Evolutionary conservation across 1,140 invertebrate species (phyloP), one percentile per base, ranked within the genome.

Genomic region (Penaeus japonicus): DNA sequence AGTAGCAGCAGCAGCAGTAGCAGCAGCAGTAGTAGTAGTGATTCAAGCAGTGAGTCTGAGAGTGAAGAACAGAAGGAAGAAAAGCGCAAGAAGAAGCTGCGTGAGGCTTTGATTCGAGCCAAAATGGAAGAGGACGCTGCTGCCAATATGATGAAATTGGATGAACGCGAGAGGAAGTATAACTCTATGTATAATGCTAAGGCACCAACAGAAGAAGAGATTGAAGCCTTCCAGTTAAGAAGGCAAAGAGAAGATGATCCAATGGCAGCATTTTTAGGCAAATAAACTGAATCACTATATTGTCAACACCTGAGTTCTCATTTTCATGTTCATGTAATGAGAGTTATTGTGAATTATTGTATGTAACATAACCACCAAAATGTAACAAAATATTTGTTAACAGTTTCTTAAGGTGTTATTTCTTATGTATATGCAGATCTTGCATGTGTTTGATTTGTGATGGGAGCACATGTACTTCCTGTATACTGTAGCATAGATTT

Each of bases 201-300:
- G 89, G 96, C 95, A 90, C 97, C 96, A 0, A 96, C 97, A 0
- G 96, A 97, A 87, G 97, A 98, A 91, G 97, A 99, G 93, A 95
- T 99, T 92, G 98, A 99, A 93, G 98, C 97, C 2, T 99, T 96
- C 93, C 95, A 96, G 90, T 96, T 98, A 93, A 98, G 98, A 92
- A 94, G 96, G 35, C 93, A 94, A 85, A 93, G 97, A 55, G 95
- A 95, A 3, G 98, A 99, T 88, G 98, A 99, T 93, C 98, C 98
- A 0, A 99, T 99, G 97, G 91, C 93, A 27, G 91, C 91, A 22
- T 94, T 93, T 77, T 73, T 89, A 4, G 54, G 47, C 15, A 89
- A 89, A 39, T 87, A 54, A 86, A 24, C 24, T 30, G 27, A 32
- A 27, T 27, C 20, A 15, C 47, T 12, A 15, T 7, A 12, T 10